Conservation (phyloP, 2,888 invertebrate species). For the Acleris literana region DNA sequence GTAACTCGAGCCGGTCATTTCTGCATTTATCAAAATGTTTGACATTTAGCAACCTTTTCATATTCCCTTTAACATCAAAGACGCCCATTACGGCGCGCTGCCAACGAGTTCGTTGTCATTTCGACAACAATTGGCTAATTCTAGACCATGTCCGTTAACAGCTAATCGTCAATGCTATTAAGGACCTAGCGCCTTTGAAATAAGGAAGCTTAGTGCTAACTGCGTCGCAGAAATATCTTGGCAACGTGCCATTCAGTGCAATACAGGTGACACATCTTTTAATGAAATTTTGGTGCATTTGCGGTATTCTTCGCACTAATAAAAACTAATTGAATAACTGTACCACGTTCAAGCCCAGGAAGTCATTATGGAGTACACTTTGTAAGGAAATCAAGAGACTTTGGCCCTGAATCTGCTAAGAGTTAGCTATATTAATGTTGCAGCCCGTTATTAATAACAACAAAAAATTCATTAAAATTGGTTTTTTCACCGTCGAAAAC, state of each 20-base stretch:
- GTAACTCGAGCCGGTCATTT: too few species aligned
- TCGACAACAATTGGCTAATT: slow-evolving; percentile 46
- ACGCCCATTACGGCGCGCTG: slow-evolving; percentile 38
- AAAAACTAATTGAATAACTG: too few species aligned
- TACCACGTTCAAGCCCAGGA: too few species aligned
- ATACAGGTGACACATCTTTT: slow-evolving; percentile 28
- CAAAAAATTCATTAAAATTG: too few species aligned
- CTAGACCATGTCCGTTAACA: slow-evolving; percentile 43
- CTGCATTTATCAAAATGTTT: too few species aligned
- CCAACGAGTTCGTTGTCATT: slow-evolving; percentile 56
- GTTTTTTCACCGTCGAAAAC: too few species aligned
- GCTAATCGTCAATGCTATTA: slow-evolving; percentile 36
- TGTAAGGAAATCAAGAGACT: too few species aligned
- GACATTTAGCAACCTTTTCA: not conserved
- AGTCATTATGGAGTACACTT: too few species aligned
- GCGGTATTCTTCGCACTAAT: not conserved
- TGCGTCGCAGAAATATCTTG: slow-evolving; percentile 30
- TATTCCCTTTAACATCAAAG: slow-evolving; percentile 16
- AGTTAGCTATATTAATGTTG: too few species aligned
- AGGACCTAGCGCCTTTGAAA: not conserved
- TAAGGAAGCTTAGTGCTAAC: slow-evolving; percentile 8
- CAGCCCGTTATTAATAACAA: too few species aligned
- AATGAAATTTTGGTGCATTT: slow-evolving; percentile 28
- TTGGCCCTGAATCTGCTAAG: too few species aligned
- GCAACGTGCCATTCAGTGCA: slow-evolving; percentile 25